These are phyloP conservation scores for Ostrea edulis DNA, from an alignment of 1,140 invertebrate species.

Conservation along the genomic window DNA sequence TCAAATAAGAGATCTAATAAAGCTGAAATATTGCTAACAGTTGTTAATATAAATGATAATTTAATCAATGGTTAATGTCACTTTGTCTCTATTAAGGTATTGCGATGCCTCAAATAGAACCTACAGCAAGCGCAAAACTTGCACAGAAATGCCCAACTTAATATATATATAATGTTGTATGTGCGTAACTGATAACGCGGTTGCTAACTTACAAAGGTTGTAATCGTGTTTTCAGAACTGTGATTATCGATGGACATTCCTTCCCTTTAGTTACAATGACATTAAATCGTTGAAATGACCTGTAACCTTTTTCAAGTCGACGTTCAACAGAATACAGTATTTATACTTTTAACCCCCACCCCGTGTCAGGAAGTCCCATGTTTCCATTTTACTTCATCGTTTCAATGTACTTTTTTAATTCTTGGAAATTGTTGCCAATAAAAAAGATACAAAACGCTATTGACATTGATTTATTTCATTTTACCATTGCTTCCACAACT, in stretches of 20 bases:
- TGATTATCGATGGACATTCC: conserved; percentile 16
- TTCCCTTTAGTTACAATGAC: neutral
- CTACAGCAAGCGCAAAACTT: too few relatives aligned
- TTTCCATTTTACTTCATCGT: neutral
- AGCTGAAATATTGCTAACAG: too few relatives aligned
- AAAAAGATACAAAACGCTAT: neutral
- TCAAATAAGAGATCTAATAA: too few relatives aligned
- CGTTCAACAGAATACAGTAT: neutral
- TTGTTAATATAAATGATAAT: too few relatives aligned
- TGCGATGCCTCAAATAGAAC: too few relatives aligned
- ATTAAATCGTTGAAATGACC: neutral
- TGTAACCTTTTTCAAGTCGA: neutral
- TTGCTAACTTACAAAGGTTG: neutral
- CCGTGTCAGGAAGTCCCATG: conserved; percentile 3
- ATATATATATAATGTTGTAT: too few relatives aligned
- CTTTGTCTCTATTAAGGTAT: too few relatives aligned
- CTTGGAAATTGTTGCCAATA: conserved; percentile 29
- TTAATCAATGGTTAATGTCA: too few relatives aligned
- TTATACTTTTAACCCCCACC: neutral
- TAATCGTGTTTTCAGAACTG: neutral
- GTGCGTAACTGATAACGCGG: too few relatives aligned
- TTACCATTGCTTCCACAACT: neutral
- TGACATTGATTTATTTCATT: neutral
- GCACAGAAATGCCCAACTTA: too few relatives aligned
- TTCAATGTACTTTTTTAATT: conserved; percentile 20